Base-by-base conservation (phyloP, 2,797 vertebrate genomes). In the Oryzias sinensis region DNA sequence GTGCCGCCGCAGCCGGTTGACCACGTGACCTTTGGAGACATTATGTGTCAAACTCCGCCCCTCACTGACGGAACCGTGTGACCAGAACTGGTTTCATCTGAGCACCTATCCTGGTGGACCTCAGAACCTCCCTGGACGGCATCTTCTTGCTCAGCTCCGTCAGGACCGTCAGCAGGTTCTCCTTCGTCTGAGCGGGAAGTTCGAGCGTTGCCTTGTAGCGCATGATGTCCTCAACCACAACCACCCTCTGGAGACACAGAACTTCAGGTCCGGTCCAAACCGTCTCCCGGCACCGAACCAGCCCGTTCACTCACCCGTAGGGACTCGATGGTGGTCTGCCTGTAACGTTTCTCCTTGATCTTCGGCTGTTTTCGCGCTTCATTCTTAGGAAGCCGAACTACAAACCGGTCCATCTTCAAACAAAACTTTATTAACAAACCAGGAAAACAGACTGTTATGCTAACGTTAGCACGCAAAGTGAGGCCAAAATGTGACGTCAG, bases 201-300 rank as follows among this genome's bases (percentile, higher is more conserved):
- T 98, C 95, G 62, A 98, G 75, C 43, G 91, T 90, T 54, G 93
- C 91, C 68, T 95, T 98, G 89, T 89, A 97, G 67, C 95, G 91
- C 88, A 93, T 87, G 79, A 99, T 94, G 70, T 99, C 97, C 84
- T 99, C 97, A 72, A 98, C 87, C 62, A 99, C 96, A 72, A 98
- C 97, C 80, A 99, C 97, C 84, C 97, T 95, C 97, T 98, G 33
- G 33, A 37, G 33, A 37, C 9, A 3, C 33, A 37, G 33, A 37
- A 37, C 33, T 37, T 37, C 9, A 11, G 9, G n/a, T 18, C n/a
- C 43, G 13, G 45, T 47, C 14, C 18, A 24, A 5, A 5, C 20
- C 1, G 4, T 2, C 4, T 13, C 45, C 4, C 18, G 18, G 5
- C 16, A 43, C 33, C 33, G 33, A 37, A 11, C 33, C 33, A 2